Percentiles rank a stretch among this genome's conserved stretches.
These are phyloP conservation scores for Albula glossodonta DNA, from an alignment of 2,113 vertebrate species.

Conservation along the genomic window DNA sequence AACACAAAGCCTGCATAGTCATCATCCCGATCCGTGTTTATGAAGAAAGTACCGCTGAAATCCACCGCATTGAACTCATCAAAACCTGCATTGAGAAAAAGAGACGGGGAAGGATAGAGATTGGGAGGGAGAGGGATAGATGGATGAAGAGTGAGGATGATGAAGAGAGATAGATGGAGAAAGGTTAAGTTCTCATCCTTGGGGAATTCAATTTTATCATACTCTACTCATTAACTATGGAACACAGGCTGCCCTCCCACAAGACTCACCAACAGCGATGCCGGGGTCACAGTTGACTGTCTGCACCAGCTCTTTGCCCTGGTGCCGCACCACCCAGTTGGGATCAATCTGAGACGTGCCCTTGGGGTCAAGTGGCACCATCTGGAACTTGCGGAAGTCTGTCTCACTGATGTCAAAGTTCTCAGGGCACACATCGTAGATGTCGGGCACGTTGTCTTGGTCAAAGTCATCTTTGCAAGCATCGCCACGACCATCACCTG, in stretches of 20 bases:
- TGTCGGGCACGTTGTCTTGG: constrained; percentile 86
- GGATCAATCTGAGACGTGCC: constrained; percentile 97
- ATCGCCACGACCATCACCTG: constrained; percentile 94
- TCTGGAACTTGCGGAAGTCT: constrained; percentile 96
- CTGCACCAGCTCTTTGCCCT: constrained; percentile 96
- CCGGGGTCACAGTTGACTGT: constrained; percentile 98
- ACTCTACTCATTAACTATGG: not conserved
- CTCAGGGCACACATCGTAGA: constrained; percentile 94
- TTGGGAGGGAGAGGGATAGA: too few relatives aligned
- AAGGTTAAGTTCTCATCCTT: constrained; percentile 22
- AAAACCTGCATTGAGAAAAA: constrained; percentile 72
- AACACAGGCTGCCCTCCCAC: constrained; percentile 37
- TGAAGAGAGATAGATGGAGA: constrained; percentile 20
- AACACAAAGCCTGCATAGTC: constrained; percentile 98
- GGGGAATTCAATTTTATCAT: not conserved
- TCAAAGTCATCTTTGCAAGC: constrained; percentile 96
- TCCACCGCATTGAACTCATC: constrained; percentile 97
- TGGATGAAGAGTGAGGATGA: too few relatives aligned
- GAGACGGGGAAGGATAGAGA: constrained; percentile 18
- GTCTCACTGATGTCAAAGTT: constrained; percentile 94
- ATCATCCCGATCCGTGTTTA: constrained; percentile 95
- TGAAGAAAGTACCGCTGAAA: constrained; percentile 97
- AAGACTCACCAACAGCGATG: constrained; percentile 85
- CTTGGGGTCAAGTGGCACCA: constrained; percentile 96
- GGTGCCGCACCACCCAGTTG: constrained; percentile 97